Evolutionary conservation across 2,113 vertebrate genomes (phyloP).

Genomic region (Myotis lucifugus): DNA sequence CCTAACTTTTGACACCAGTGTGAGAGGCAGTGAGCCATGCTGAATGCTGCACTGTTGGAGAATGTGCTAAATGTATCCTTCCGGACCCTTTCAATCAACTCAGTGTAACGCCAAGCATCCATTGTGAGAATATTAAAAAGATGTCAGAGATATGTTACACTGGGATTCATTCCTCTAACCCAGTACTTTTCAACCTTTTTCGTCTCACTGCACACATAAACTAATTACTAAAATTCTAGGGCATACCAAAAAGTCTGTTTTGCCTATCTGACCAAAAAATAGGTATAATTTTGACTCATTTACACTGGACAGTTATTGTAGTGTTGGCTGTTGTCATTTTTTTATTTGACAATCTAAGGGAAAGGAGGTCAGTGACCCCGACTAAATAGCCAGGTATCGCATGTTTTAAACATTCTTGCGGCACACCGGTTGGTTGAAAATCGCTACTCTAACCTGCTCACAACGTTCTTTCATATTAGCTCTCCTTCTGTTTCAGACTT

Average conservation of each 20-base stretch:
- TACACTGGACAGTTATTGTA: background rate
- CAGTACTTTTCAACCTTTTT: background rate
- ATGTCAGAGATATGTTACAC: background rate
- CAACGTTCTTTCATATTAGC: background rate
- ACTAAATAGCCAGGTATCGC: background rate
- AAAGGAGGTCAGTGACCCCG: background rate
- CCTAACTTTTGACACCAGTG: background rate
- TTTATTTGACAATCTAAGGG: background rate
- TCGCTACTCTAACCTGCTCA: background rate
- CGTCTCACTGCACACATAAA: background rate
- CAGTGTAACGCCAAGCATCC: background rate
- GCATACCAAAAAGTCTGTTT: background rate
- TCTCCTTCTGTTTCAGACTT: background rate
- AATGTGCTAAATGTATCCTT: background rate
- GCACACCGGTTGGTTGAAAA: background rate
- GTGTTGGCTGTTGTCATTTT: background rate
- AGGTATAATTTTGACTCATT: background rate
- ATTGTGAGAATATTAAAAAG: background rate
- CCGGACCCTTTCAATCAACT: background rate
- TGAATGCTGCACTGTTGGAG: background rate
- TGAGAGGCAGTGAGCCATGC: background rate
- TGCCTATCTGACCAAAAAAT: background rate
- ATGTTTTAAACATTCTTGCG: background rate
- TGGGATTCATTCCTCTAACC: background rate
- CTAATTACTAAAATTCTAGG: background rate